Conservation (phyloP, 2,797 vertebrate species). For the Tinamus major region DNA sequence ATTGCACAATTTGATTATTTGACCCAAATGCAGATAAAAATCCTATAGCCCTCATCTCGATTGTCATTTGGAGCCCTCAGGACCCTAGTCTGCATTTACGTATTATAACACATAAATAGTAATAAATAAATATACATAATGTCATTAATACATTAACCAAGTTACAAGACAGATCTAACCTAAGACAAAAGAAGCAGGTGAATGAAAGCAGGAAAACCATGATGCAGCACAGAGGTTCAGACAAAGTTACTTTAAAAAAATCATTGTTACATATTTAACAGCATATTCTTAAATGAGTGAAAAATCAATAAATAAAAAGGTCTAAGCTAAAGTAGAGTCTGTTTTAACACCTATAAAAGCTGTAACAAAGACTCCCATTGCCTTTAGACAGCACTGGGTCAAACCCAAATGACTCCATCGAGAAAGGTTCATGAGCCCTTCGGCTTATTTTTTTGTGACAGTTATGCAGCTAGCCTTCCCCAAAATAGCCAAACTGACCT, state of each 20-base stretch:
- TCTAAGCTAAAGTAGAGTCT: not conserved
- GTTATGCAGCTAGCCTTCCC: not conserved
- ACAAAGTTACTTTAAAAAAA: not conserved
- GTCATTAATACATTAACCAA: not conserved
- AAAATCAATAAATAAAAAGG: not conserved
- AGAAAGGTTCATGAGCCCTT: accelerated
- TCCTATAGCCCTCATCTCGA: not conserved
- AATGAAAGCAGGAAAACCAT: not conserved
- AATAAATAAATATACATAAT: not conserved
- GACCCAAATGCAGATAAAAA: not conserved
- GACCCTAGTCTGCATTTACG: not conserved
- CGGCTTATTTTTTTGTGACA: not conserved
- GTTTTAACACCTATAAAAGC: not conserved
- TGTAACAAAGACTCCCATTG: not conserved
- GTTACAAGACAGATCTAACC: not conserved
- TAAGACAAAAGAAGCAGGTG: not conserved
- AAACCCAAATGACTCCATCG: not conserved
- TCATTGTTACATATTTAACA: not conserved
- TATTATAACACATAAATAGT: not conserved
- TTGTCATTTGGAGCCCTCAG: not conserved
- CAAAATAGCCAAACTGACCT: not conserved
- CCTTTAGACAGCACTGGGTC: not conserved
- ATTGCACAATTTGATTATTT: not conserved
- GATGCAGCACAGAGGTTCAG: not conserved
- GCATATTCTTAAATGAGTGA: not conserved